Percentiles rank a stretch among this genome's conserved stretches.
These are phyloP conservation scores for Drosophila yooni DNA, from an alignment of 2,888 invertebrate species.

Conservation along the genomic window DNA sequence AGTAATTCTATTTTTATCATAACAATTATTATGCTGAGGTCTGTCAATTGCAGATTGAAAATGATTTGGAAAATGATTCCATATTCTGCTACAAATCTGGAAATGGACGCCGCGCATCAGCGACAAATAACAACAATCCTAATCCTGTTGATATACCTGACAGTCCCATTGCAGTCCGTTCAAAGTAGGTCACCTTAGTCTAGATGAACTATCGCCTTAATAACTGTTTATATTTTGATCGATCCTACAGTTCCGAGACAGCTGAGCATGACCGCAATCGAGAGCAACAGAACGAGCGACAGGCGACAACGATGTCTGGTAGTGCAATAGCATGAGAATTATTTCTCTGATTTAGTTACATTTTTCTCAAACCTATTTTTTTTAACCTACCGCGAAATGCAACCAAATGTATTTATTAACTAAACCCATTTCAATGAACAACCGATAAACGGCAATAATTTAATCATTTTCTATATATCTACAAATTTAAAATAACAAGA, in stretches of 20 bases:
- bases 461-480: background rate
- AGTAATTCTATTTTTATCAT: slow-evolving; percentile 1
- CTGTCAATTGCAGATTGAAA: slow-evolving; percentile 82
- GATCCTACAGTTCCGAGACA: slow-evolving; percentile 82
- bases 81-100: slow-evolving; percentile 85
- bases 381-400: slow-evolving; percentile 47
- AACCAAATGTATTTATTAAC: slow-evolving; percentile 46
- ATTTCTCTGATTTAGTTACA: slow-evolving; percentile 86
- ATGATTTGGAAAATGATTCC: slow-evolving; percentile 84
- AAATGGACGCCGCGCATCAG: slow-evolving; percentile 84
- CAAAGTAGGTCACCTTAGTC: slow-evolving; percentile 78
- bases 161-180: slow-evolving; percentile 85
- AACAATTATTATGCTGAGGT: background rate
- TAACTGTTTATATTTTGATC: background rate
- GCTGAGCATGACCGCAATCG: slow-evolving; percentile 85
- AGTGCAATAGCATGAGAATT: slow-evolving; percentile 86
- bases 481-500: background rate
- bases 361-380: slow-evolving; percentile 74
- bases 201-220: background rate
- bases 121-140: slow-evolving; percentile 85
- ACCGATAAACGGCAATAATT: slow-evolving; percentile 35
- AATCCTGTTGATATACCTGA: slow-evolving; percentile 83
- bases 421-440: slow-evolving; percentile 24
- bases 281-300: slow-evolving; percentile 84
- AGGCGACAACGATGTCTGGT: slow-evolving; percentile 85